Base-by-base conservation (phyloP, 1,140 invertebrate genomes). In the Triops longicaudatus region DNA sequence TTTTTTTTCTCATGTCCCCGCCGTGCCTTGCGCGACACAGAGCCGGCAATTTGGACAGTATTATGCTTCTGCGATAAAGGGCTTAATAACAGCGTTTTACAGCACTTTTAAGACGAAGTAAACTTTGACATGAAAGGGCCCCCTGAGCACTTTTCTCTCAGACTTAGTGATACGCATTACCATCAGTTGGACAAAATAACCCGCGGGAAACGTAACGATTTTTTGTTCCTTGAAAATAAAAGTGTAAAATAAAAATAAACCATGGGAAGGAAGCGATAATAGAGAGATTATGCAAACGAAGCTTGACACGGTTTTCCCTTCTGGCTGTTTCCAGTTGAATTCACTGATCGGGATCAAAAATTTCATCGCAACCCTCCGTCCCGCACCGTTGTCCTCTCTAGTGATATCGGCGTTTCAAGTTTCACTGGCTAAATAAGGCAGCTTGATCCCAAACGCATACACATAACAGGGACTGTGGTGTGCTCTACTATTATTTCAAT, bases 381-480 rank as follows among this genome's bases (percentile, higher is more conserved):
- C 50, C 50, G 17, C 14, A 63, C 22, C 50, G 50, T 63, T 17
- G 17, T 17, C 50, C 50, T 22, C 11, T 63, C 10, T 63, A 22
- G 50, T 63, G 50, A 63, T 63, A 63, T 17, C 22, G 17, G 50
- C 5, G 50, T 5, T 63, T 22, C 50, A n/a, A 63, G 50, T 63
- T 63, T 63, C 50, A 63, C 50, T n/a, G 14, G 50, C 50, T 63
- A 63, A 63, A 63, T 63, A 63, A 63, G 50, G 50, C 22, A 63
- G 50, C 50, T 63, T 63, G 10, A 63, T 63, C 50, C 17, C 22
- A 10, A 22, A 63, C 14, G 44, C 22, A 63, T 11, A 63, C 44
- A 63, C 31, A 37, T 37, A 37, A 37, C 31, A 37, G 31, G 2
- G 31, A 37, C 31, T 37, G 31, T 37, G 31, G 31, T 37, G 7